Conservation (phyloP, 1,140 invertebrate species). For the Rhynchophorus ferrugineus region DNA sequence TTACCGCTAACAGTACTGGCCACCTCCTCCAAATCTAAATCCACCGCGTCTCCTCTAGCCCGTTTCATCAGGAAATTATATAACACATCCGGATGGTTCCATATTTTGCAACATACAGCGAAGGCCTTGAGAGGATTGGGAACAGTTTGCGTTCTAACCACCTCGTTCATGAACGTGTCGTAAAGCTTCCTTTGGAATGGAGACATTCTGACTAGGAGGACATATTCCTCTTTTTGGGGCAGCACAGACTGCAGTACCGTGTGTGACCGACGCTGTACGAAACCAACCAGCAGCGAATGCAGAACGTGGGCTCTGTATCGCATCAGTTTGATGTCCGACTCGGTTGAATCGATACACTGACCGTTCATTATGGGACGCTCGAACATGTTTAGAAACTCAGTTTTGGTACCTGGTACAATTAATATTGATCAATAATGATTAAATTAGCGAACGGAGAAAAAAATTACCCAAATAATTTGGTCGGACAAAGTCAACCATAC, state of each 20-base stretch:
- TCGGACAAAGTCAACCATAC: slow-evolving; percentile 93
- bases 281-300: slow-evolving; percentile 82
- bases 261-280: slow-evolving; percentile 87
- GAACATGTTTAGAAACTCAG: slow-evolving; percentile 94
- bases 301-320: slow-evolving; percentile 75
- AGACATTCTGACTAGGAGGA: slow-evolving; percentile 82
- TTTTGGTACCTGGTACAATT: slow-evolving; percentile 55
- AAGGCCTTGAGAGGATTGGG: slow-evolving; percentile 97
- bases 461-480: slow-evolving; percentile 72
- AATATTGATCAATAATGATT: no score
- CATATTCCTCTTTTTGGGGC: slow-evolving; percentile 88
- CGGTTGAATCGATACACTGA: slow-evolving; percentile 87
- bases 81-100: slow-evolving; percentile 98
- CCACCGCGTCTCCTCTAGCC: slow-evolving; percentile 71
- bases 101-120: slow-evolving; percentile 98
- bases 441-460: slow-evolving; percentile 37
- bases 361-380: slow-evolving; percentile 92
- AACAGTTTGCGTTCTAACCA: slow-evolving; percentile 74
- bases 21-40: slow-evolving; percentile 83
- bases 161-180: slow-evolving; percentile 85
- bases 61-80: slow-evolving; percentile 85
- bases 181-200: slow-evolving; percentile 80
- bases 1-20: slow-evolving; percentile 44
- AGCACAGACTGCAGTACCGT: slow-evolving; percentile 77
- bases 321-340: slow-evolving; percentile 84